Evolutionary conservation across 1,140 invertebrate species (phyloP).

Genomic region (Charaxes varanes): DNA sequence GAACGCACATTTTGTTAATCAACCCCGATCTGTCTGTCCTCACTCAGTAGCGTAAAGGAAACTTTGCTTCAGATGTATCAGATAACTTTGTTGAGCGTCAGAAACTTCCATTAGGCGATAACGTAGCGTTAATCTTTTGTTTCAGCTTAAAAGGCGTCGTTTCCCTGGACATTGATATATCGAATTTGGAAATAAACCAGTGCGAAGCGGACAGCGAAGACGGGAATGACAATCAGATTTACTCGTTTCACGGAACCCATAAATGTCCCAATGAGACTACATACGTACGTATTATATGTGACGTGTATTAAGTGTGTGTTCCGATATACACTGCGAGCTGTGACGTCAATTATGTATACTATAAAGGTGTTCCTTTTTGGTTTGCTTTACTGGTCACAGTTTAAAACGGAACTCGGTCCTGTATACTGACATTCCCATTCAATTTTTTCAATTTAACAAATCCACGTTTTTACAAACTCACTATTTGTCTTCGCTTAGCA

Average conservation of each 20-base stretch:
- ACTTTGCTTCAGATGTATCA: background rate
- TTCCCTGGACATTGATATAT: conserved; percentile 89
- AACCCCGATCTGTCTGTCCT: too few species aligned
- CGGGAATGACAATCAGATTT: conserved; percentile 63
- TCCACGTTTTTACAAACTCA: too few species aligned
- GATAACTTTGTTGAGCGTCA: conserved; percentile 5
- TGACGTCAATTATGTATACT: too few species aligned
- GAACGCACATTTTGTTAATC: background rate
- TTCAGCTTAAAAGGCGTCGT: conserved; percentile 83
- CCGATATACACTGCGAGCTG: too few species aligned
- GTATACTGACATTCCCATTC: too few species aligned
- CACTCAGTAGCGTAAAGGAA: too few species aligned
- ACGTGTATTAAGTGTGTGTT: too few species aligned
- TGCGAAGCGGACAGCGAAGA: conserved; percentile 76
- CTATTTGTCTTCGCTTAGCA: too few species aligned
- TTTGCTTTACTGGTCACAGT: too few species aligned
- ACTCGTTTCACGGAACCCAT: conserved; percentile 85
- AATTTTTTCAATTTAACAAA: too few species aligned
- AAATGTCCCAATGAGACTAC: conserved; percentile 88
- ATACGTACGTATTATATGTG: conserved; percentile 80
- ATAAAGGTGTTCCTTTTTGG: too few species aligned
- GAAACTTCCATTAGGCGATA: conserved; percentile 17
- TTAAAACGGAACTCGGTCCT: too few species aligned
- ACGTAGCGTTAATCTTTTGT: conserved; percentile 21
- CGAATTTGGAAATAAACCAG: conserved; percentile 88